Evolutionary conservation across 1,140 invertebrate genomes (phyloP), one percentile per base, ranked within the genome.

Genomic region (Hycleus phaleratus): DNA sequence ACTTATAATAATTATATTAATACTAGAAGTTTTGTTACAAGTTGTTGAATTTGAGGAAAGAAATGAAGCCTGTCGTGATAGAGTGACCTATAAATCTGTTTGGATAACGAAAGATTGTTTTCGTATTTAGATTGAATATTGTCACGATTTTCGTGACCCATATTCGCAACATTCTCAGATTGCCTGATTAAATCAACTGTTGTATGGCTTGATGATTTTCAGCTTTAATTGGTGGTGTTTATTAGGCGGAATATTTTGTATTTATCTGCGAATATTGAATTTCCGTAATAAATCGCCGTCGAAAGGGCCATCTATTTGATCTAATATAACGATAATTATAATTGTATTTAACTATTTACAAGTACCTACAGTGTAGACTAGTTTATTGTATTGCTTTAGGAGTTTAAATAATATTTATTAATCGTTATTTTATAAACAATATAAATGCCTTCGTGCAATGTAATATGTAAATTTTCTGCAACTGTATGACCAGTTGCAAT

Each of bases 101-200:
- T 44, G 51, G 53, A 46, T 52, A 52, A 56, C 38, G 45, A 59
- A 50, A 60, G 47, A 62, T 54, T 52, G 60, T 51, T 58, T 59
- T 62, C 51, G 56, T 56, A 51, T 32, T 52, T 62, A 62, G 61
- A 62, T 59, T 62, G 61, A 56, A 56, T 54, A 62, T 62, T 56
- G 61, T 62, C 61, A 62, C 61, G 61, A 62, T 56, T 62, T 62
- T 53, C 61, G 49, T 62, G 61, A 59, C 61, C 61, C 53, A 59
- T 62, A 59, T 62, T 62, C 38, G 56, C 26, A 52, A 44, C 12
- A 52, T 58, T 58, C 56, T 51, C 25, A 44, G 56, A 49, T 57
- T 32, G 42, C 10, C 47, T 49, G 42, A 57, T 57, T 18, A 18
- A 18, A 18, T 18, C 18, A 18, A 49, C 26, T 26, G 45, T 49